Evolutionary conservation across 2,113 vertebrate species (phyloP).

Genomic region (Scopus umbretta): DNA sequence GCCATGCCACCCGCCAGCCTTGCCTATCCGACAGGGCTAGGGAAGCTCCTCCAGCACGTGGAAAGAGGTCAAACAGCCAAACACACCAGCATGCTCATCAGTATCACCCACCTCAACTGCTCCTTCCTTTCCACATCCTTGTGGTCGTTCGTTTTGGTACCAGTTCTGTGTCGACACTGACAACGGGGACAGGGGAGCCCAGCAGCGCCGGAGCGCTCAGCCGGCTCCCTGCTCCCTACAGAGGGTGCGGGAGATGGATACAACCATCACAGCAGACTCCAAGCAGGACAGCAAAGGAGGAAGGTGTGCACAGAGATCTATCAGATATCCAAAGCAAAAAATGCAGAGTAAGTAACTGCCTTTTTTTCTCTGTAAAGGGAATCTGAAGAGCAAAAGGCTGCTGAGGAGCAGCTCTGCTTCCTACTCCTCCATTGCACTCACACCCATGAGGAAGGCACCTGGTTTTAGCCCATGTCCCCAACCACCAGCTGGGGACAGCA

Average conservation of each 20-base stretch:
- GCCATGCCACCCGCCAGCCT: no score
- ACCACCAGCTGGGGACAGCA: not conserved
- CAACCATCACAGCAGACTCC: not conserved
- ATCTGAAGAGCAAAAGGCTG: not conserved
- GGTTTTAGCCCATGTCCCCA: not conserved
- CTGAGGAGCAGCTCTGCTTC: not conserved
- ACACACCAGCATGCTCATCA: not conserved
- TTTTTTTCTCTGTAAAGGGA: not conserved
- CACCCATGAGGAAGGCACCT: not conserved
- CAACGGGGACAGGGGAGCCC: not conserved
- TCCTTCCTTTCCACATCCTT: not conserved
- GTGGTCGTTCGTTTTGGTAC: not conserved
- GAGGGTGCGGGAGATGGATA: no score
- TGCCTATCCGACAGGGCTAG: not conserved
- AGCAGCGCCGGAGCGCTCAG: not conserved
- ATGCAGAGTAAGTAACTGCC: not conserved
- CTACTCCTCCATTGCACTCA: not conserved
- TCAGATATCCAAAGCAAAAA: not conserved
- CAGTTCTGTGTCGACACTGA: not conserved
- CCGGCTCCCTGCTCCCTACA: not conserved
- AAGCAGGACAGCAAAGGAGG: not conserved
- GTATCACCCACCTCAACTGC: not conserved
- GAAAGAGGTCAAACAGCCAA: not conserved
- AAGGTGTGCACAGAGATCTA: not conserved
- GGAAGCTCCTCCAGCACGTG: not conserved